Conservation (phyloP, 2,113 vertebrate species). For the Myiozetetes cayanensis region DNA sequence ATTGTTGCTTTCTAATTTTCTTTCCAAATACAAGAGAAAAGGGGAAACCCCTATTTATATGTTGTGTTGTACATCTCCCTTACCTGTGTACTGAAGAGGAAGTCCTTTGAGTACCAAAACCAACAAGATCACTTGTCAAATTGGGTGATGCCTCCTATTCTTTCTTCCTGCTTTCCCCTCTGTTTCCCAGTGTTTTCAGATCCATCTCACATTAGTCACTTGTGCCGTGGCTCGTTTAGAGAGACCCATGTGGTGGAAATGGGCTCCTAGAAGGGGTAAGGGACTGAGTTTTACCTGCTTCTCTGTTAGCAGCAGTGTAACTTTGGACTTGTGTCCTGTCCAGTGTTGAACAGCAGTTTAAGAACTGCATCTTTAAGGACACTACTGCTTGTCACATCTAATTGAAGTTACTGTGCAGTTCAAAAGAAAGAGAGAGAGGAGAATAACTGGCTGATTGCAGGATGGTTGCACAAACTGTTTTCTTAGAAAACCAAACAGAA, state of each 20-base stretch:
- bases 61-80: not conserved
- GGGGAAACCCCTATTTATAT: not conserved
- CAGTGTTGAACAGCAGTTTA: not conserved
- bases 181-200: not conserved
- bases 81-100: not conserved
- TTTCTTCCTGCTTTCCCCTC: not conserved
- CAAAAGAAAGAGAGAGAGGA: not conserved
- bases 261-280: not conserved
- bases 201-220: not conserved
- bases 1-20: not conserved
- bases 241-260: not conserved
- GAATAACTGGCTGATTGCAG: not conserved
- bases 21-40: not conserved
- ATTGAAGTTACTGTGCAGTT: not conserved
- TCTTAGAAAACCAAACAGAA: not conserved
- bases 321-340: not conserved
- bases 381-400: not conserved
- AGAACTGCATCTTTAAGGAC: not conserved
- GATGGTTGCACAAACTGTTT: not conserved
- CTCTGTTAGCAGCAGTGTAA: not conserved
- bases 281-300: not conserved
- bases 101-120: not conserved
- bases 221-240: not conserved
- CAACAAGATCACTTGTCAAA: not conserved
- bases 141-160: not conserved